Conservation (phyloP, 2,888 invertebrate species). For the Anoncus sp. region DNA sequence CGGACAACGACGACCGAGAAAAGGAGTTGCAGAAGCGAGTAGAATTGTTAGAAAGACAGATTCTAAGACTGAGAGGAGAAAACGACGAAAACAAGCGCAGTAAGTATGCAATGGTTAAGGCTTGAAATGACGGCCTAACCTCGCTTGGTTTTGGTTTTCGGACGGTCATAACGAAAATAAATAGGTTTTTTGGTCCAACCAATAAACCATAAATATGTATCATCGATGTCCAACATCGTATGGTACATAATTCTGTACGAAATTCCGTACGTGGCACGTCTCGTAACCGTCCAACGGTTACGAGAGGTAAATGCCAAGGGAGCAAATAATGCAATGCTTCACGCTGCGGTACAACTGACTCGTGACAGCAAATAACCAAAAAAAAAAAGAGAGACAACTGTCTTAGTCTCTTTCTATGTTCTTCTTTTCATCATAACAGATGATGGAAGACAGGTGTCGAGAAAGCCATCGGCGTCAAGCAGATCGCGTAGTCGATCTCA, state of each 20-base stretch:
- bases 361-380: not conserved
- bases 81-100: no score
- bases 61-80: no score
- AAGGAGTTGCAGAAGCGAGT: no score
- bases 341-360: not conserved
- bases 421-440: no score
- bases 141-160: no score
- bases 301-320: not conserved
- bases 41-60: no score
- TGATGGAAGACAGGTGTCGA: not conserved
- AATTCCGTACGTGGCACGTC: constrained; percentile 14
- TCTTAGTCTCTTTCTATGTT: no score
- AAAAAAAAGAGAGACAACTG: not conserved
- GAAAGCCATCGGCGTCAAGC: not conserved
- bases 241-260: constrained; percentile 18
- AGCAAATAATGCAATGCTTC: not conserved
- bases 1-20: no score
- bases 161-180: not conserved
- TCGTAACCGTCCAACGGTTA: constrained; percentile 23
- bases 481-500: not conserved
- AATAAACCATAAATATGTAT: not conserved
- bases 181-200: constrained; percentile 40
- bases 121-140: no score
- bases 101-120: no score
- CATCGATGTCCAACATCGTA: constrained; percentile 37